phyloP scores from a whole-genome alignment of 1,140 invertebrate genomes.

The Gonatopus flavifemur region DNA sequence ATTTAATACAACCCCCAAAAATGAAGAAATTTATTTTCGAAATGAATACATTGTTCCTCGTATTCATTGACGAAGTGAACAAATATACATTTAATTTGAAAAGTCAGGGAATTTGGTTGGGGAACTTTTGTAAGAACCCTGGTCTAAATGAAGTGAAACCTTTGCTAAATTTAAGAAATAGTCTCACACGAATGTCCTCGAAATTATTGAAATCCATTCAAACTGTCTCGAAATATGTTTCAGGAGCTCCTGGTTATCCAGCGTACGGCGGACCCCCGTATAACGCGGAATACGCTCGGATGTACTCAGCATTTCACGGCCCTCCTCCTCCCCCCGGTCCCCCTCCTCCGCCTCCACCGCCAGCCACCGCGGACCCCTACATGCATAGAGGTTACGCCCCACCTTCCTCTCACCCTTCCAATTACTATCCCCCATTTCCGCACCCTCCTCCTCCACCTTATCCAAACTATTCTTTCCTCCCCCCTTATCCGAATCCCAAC shows the following conservation, averaged over 20 bases:
- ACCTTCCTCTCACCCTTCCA: slow-evolving; percentile 47
- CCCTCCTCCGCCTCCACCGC: slow-evolving; percentile 49
- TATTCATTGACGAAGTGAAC: too few relatives aligned
- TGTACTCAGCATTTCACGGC: slow-evolving; percentile 58
- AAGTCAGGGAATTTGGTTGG: too few relatives aligned
- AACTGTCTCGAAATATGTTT: too few relatives aligned
- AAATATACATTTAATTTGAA: too few relatives aligned
- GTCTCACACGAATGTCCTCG: too few relatives aligned
- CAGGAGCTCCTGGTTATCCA: slow-evolving; percentile 50
- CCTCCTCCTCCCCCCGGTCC: slow-evolving; percentile 52
- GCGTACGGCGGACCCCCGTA: slow-evolving; percentile 49
- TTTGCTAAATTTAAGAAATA: too few relatives aligned
- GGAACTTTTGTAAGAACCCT: too few relatives aligned
- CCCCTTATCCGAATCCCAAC: slow-evolving; percentile 52
- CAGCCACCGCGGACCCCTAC: slow-evolving; percentile 49
- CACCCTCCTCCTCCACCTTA: slow-evolving; percentile 55
- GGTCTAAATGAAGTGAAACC: too few relatives aligned
- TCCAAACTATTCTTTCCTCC: slow-evolving; percentile 55
- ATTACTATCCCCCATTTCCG: slow-evolving; percentile 54
- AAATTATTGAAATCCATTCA: too few relatives aligned
- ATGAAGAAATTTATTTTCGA: too few relatives aligned
- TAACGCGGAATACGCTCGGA: slow-evolving; percentile 54
- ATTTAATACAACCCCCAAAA: too few relatives aligned
- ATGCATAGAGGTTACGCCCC: slow-evolving; percentile 50
- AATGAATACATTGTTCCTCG: too few relatives aligned